A percentile compares a stretch with the other conserved stretches of the same genome.
These are phyloP conservation scores for Bagarius yarrelli DNA, from an alignment of 2,113 vertebrate genomes.

Conservation along the genomic window DNA sequence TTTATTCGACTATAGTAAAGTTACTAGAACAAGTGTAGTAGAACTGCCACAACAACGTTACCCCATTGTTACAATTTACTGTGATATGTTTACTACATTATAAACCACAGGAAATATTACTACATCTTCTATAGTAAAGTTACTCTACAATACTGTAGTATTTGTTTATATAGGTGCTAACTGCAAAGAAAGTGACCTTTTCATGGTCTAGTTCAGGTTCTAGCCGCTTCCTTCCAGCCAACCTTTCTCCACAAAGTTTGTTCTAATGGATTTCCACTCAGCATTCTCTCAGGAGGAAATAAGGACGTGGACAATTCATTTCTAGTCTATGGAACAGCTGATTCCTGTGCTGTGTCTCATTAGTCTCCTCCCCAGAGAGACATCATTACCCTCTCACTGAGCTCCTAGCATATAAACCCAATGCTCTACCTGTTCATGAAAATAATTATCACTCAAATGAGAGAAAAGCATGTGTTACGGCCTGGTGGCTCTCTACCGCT, in stretches of 20 bases:
- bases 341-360: slow-evolving; percentile 32
- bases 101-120: too few relatives aligned
- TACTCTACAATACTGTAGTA: too few relatives aligned
- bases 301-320: slow-evolving; percentile 39
- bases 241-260: not conserved
- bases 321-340: slow-evolving; percentile 31
- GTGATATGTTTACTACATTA: too few relatives aligned
- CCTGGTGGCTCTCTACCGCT: not conserved
- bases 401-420: slow-evolving; percentile 3
- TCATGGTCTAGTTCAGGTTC: not conserved
- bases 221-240: not conserved
- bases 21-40: too few relatives aligned
- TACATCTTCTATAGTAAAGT: too few relatives aligned
- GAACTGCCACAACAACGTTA: too few relatives aligned
- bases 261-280: slow-evolving; percentile 36
- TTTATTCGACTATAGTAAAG: too few relatives aligned
- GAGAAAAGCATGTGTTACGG: not conserved
- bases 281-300: slow-evolving; percentile 26
- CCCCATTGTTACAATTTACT: too few relatives aligned
- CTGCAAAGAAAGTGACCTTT: too few relatives aligned
- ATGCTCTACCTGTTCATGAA: slow-evolving; percentile 15
- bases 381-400: not conserved
- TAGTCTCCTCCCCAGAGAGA: slow-evolving; percentile 32
- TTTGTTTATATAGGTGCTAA: too few relatives aligned
- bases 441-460: slow-evolving; percentile 1